Evolutionary conservation across 2,888 invertebrate species (phyloP), one percentile per base, ranked within the genome.

Genomic region (Fragum whitleyi): DNA sequence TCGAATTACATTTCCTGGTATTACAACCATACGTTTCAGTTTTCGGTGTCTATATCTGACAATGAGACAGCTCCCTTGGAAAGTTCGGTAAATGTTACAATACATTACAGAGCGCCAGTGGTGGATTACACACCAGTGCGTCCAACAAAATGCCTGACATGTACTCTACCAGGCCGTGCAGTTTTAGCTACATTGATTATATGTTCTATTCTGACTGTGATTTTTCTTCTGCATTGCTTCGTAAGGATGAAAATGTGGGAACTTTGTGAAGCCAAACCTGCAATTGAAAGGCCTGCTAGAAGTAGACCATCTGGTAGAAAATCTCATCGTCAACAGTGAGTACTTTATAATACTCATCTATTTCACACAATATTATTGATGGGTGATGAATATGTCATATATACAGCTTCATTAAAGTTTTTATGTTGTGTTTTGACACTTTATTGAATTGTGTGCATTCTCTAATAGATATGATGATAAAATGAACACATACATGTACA

Each of bases 31-130:
- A 77, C 80, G 14, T 77, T 73, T 42, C 21, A 61, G 14, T 74
- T 81, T 36, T 77, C 76, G 19, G 39, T 81, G 2, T 28, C 61
- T 29, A 73, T 81, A 0, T 69, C 71, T 5, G 80, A 81, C 39
- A 59, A 57, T 1, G 74, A 81, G 28, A 59, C 32, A 5, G 21
- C 62, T 23, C 67, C 68, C 19, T 26, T 68, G 29, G 39, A 26
- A 26, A 42, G 74, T 19, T 77, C 42, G 7, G 71, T 81, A 11
- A 19, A 71, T n/a, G 72, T 81, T n/a, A 74, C 32, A 11, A 71
- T 75, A 39, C 32, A 65, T 3, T 81, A 81, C 29, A 47, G 65
- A 9, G 77, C 78, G 1, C 53, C 74, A 23, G 47, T 47, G 16
- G 28, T 28, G 0, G 29, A n/a, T 5, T 16, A 19, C 2, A 62